Percentiles rank a stretch among this genome's conserved stretches.
phyloP scores from a whole-genome alignment of 2,113 vertebrate genomes.

The Naja naja region DNA sequence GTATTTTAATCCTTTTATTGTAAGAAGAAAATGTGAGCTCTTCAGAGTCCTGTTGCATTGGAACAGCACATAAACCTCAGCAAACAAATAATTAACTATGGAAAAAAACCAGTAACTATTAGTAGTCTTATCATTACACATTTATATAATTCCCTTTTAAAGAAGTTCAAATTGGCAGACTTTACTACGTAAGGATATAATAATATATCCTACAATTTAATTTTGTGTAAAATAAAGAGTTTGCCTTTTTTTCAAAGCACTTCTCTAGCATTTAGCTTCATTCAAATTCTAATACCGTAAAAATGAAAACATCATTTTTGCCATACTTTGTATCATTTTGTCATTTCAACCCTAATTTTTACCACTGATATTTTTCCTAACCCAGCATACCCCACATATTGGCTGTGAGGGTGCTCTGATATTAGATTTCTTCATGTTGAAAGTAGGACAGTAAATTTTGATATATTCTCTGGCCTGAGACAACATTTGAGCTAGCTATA shows the following conservation, averaged over 20 bases:
- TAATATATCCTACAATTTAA: neutral
- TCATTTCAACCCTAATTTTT: neutral
- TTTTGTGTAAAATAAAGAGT: neutral
- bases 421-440: neutral
- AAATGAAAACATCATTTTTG: neutral
- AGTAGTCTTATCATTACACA: neutral
- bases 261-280: neutral
- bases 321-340: neutral
- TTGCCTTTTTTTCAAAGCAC: neutral
- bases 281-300: neutral
- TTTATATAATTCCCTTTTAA: neutral
- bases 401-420: neutral
- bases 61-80: neutral
- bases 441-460: neutral
- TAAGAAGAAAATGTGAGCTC: neutral
- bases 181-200: neutral
- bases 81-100: neutral
- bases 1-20: neutral
- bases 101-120: neutral
- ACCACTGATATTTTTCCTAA: neutral
- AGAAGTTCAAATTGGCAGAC: neutral
- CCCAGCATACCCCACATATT: neutral
- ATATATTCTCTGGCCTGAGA: neutral
- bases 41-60: neutral
- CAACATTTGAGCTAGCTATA: neutral